Base-by-base conservation (phyloP, 2,113 vertebrate genomes). In the Lanius ludovicianus region DNA sequence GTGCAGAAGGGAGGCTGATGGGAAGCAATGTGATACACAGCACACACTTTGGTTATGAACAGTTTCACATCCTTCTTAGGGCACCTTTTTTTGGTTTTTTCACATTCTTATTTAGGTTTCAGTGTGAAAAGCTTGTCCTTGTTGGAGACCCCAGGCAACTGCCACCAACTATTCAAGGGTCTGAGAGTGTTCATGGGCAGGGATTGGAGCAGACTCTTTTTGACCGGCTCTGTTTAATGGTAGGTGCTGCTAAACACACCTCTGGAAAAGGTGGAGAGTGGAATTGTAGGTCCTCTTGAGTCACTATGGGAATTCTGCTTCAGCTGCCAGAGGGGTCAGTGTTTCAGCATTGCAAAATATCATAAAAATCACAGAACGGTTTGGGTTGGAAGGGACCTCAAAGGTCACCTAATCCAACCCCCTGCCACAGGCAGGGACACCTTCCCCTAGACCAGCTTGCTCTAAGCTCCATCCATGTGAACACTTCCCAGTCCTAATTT, bases 181-280 rank as follows among this genome's bases (percentile, higher is more conserved):
- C 98, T 19, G 98, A 98, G 56, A 96, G 98, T 9, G 64, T 86
- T 78, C 98, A 98, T 27, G 95, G 74, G 22, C 92, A 92, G 67
- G 98, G 98, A 21, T 23, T 98, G 89, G 98, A 98, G 84, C 98
- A 98, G 96, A 98, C 98, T 17, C 98, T 98, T 7, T 98, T 98
- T 84, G 97, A 98, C 76, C 93, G 98, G 9, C 98, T 98, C 46
- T 98, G 98, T 88, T 63, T 98, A 46, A 98, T 98, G 98, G 98
- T 98, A 96, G 2, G 84, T 86, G 16, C 70, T 63, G 25, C 42
- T 57, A 19, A 86, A 22, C 2, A 12, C 69, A 2, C 13, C 17
- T 46, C 10, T 7, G 22, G 30, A 5, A 37, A 47, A 70, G 68
- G 20, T 3, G 11, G 24, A 57, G 63, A 22, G 19, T 19, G 57